Percentiles rank a stretch among this genome's conserved stretches.
Evolutionary conservation across 2,113 vertebrate genomes (phyloP).

Genomic region (Carassius auratus): DNA sequence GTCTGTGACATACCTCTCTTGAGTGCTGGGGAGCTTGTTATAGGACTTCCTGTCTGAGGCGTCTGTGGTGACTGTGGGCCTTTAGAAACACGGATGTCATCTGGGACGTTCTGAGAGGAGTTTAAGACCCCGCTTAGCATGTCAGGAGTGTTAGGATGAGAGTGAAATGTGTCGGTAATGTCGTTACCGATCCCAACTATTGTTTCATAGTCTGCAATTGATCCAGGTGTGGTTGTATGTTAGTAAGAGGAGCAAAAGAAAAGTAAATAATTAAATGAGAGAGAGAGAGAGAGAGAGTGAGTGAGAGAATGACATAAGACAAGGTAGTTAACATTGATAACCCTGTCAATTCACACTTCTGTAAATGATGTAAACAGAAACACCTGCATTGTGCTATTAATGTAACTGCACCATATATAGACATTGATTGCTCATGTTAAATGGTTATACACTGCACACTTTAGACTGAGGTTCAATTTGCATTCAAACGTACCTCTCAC

Average conservation of each 20-base stretch:
- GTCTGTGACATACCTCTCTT: slow-evolving; percentile 41
- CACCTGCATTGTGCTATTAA: background rate
- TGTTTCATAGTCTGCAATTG: slow-evolving; percentile 69
- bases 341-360: background rate
- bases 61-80: slow-evolving; percentile 45
- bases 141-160: slow-evolving; percentile 38
- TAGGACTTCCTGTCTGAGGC: slow-evolving; percentile 41
- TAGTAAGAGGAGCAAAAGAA: background rate
- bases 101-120: slow-evolving; percentile 5
- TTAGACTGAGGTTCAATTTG: too few relatives aligned
- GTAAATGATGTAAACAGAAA: slow-evolving; percentile 5
- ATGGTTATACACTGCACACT: too few relatives aligned
- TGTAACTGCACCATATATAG: too few relatives aligned
- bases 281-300: background rate
- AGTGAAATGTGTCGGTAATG: background rate
- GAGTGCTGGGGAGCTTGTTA: slow-evolving; percentile 49
- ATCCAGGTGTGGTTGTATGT: background rate
- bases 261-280: background rate
- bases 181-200: slow-evolving; percentile 40
- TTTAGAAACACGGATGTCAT: slow-evolving; percentile 40
- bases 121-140: slow-evolving; percentile 51
- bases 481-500: slow-evolving; percentile 63
- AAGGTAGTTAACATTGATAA: background rate
- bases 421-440: too few relatives aligned
- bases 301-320: background rate